phyloP scores from a whole-genome alignment of 2,888 invertebrate genomes.

The Carcina quercana region DNA sequence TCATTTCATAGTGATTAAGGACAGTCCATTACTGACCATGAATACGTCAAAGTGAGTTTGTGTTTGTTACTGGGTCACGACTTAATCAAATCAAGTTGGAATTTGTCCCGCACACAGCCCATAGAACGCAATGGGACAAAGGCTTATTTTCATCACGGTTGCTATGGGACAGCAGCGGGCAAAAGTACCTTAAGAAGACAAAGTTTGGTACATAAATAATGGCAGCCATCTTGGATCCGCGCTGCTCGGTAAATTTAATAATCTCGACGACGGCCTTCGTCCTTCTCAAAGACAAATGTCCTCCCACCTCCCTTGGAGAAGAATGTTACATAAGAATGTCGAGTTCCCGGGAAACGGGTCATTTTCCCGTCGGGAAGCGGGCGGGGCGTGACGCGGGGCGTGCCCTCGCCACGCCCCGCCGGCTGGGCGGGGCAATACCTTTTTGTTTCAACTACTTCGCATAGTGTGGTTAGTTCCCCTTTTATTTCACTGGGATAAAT shows the following conservation, averaged over 20 bases:
- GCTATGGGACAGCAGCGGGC: too few species aligned
- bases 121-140: too few species aligned
- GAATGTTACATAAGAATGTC: conserved; percentile 44
- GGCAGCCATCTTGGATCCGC: conserved; percentile 34
- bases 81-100: too few species aligned
- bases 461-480: background rate
- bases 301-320: conserved; percentile 45
- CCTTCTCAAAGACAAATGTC: conserved; percentile 42
- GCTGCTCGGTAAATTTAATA: conserved; percentile 55
- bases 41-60: too few species aligned
- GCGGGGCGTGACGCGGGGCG: conserved; percentile 16
- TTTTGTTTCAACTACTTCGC: conserved; percentile 4
- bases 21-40: too few species aligned
- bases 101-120: too few species aligned
- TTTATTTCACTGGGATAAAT: background rate
- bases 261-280: conserved; percentile 38
- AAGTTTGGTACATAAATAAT: conserved; percentile 21
- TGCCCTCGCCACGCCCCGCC: conserved; percentile 14
- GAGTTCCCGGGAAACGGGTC: conserved; percentile 24
- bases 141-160: too few species aligned
- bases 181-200: too few species aligned
- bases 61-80: too few species aligned
- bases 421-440: conserved; percentile 15
- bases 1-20: too few species aligned
- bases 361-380: conserved; percentile 7